Percentiles rank a stretch among this genome's conserved stretches.
Conservation (phyloP, 1,140 invertebrate genomes). For the Drosophila kurseongensis region DNA sequence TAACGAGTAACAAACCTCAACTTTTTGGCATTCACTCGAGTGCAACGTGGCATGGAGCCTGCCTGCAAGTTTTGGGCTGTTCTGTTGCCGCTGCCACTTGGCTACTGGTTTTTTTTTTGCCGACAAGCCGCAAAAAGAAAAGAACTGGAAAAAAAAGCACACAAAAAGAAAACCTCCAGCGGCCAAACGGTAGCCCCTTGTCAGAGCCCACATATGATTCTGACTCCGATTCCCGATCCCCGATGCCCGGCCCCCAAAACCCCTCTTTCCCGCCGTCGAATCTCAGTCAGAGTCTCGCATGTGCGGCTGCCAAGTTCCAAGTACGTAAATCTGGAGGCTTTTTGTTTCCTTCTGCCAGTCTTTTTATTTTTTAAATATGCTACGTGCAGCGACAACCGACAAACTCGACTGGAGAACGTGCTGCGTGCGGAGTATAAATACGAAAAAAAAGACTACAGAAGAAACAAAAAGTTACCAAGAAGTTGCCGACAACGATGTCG, state of each 20-base stretch:
- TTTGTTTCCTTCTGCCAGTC: slow-evolving; percentile 18
- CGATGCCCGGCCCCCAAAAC: neutral
- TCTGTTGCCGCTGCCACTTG: slow-evolving; percentile 59
- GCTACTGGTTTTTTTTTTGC: slow-evolving; percentile 72
- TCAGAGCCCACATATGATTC: slow-evolving; percentile 57
- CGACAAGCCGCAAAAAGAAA: slow-evolving; percentile 61
- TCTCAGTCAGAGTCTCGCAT: slow-evolving; percentile 29
- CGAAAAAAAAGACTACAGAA: slow-evolving; percentile 26
- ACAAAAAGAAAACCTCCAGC: slow-evolving; percentile 36
- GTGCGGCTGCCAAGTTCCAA: slow-evolving; percentile 60
- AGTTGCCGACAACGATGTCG: slow-evolving; percentile 73
- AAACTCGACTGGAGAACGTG: slow-evolving; percentile 61
- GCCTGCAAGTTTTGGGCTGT: slow-evolving; percentile 45
- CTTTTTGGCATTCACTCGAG: slow-evolving; percentile 64
- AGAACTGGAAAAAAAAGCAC: slow-evolving; percentile 33
- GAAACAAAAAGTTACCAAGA: slow-evolving; percentile 69
- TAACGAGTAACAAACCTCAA: slow-evolving; percentile 57
- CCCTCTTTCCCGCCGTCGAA: slow-evolving; percentile 7
- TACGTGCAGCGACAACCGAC: slow-evolving; percentile 67
- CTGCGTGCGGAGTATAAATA: slow-evolving; percentile 71
- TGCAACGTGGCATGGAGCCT: slow-evolving; percentile 71
- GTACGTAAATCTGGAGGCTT: slow-evolving; percentile 76
- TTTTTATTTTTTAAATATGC: slow-evolving; percentile 67
- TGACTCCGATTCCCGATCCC: slow-evolving; percentile 7
- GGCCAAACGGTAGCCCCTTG: slow-evolving; percentile 72